These are phyloP conservation scores for Scalopus aquaticus DNA, from an alignment of 2,113 vertebrate species.

Conservation along the genomic window DNA sequence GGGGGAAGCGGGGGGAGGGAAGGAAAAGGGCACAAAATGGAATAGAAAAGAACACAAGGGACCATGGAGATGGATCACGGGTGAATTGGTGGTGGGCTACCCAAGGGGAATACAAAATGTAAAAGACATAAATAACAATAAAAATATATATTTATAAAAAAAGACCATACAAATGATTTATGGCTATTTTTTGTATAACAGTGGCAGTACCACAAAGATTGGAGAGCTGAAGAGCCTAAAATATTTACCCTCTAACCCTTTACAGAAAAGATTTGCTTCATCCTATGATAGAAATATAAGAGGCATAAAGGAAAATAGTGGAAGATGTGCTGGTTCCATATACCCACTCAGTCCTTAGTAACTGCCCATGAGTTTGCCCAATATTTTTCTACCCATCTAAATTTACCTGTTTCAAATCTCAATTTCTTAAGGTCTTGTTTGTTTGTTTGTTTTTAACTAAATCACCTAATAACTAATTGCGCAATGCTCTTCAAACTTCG, in stretches of 20 bases:
- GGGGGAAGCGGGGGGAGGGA: too few species aligned
- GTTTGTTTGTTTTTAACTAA: conserved; percentile 5
- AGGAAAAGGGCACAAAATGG: too few species aligned
- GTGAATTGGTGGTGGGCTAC: too few species aligned
- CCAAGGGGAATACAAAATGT: too few species aligned
- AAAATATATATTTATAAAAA: too few species aligned
- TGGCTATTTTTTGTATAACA: background rate
- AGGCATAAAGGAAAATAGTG: background rate
- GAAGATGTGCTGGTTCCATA: background rate
- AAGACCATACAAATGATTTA: too few species aligned
- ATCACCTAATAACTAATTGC: background rate
- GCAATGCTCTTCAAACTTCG: background rate
- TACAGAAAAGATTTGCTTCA: background rate
- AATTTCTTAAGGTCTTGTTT: background rate
- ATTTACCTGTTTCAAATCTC: background rate
- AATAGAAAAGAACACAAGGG: too few species aligned
- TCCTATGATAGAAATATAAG: background rate
- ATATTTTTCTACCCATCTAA: background rate
- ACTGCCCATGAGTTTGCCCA: background rate
- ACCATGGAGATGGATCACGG: too few species aligned
- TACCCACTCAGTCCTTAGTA: background rate
- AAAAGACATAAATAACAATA: too few species aligned
- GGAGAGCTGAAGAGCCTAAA: background rate
- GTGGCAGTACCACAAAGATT: background rate
- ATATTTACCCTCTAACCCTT: background rate